phyloP scores from a whole-genome alignment of 2,888 invertebrate species.

The Tenthredo livida region DNA sequence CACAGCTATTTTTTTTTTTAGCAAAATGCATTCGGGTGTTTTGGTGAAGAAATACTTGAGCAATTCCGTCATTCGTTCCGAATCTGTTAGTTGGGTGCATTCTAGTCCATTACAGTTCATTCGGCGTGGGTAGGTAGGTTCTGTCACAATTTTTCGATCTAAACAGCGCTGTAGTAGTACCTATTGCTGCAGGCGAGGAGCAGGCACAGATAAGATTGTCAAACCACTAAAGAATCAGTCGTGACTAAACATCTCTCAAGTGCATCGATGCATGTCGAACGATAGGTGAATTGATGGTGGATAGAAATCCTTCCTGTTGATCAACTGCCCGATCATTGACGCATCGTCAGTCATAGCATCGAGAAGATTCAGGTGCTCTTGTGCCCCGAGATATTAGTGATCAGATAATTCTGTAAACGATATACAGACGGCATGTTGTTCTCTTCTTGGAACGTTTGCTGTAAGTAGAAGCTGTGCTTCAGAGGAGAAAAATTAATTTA shows the following conservation, averaged over 20 bases:
- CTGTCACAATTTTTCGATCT: background rate
- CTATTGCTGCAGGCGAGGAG: background rate
- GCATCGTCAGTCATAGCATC: background rate
- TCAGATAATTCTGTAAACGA: background rate
- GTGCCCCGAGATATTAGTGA: background rate
- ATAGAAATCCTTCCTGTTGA: background rate
- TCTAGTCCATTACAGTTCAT: background rate
- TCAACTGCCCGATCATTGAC: background rate
- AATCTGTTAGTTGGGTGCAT: background rate
- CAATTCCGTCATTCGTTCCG: background rate
- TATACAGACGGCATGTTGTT: constrained; percentile 61
- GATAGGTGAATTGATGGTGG: background rate
- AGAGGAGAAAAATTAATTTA: background rate
- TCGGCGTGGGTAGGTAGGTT: background rate
- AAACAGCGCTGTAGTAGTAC: background rate
- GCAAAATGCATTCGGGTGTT: background rate
- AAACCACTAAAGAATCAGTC: background rate
- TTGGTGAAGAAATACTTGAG: background rate
- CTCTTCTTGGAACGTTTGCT: constrained; percentile 64
- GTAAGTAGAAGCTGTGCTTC: constrained; percentile 64
- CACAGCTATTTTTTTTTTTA: background rate
- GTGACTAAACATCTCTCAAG: background rate
- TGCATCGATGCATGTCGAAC: background rate
- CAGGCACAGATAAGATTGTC: background rate
- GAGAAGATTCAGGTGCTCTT: background rate